Evolutionary conservation across 1,140 invertebrate genomes (phyloP), one percentile per base, ranked within the genome.

Genomic region (Cydia pomonella): DNA sequence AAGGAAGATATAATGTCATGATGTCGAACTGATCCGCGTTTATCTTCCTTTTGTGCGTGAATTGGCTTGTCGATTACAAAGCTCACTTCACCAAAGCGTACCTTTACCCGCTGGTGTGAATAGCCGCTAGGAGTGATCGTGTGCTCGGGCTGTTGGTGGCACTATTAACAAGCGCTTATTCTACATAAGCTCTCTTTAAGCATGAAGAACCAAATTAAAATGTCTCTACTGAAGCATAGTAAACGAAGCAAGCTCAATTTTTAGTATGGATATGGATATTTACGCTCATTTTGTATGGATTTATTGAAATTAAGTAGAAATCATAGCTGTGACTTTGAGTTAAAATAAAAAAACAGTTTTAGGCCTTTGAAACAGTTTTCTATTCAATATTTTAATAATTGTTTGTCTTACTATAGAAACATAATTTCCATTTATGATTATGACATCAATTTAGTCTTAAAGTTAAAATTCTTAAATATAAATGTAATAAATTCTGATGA

Each of bases 181-280:
- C 82, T 85, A 88, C 81, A 73, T 50, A 82, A 84, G 83, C 80
- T 76, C 76, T 80, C 80, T 77, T 78, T 73, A 85, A 88, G 84
- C 82, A 77, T 80, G 76, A 81, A 74, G 64, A 78, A 77, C 73
- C 77, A 81, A 77, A 79, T 77, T 77, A 76, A 82, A 82, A 78
- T 76, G 77, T 82, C 66, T 83, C 85, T 88, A 90, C 81, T 71
- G 44, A 89, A 88, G 87, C 86, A 77, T 77, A 78, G 79, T 83
- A 80, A 69, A 83, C 79, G 76, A 86, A 87, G 84, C 85, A 84
- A 85, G 85, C 82, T 81, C 73, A 74, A 47, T 13, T 78, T 59
- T 53, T 13, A 73, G 73, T 29, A 59, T 72, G 47, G 23, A 73
- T 59, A 25, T 38, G 71, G 64, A 9, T 29, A 27, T 33, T 73